Base-by-base conservation (phyloP, 2,797 vertebrate species). In the Geotrypetes seraphini region DNA sequence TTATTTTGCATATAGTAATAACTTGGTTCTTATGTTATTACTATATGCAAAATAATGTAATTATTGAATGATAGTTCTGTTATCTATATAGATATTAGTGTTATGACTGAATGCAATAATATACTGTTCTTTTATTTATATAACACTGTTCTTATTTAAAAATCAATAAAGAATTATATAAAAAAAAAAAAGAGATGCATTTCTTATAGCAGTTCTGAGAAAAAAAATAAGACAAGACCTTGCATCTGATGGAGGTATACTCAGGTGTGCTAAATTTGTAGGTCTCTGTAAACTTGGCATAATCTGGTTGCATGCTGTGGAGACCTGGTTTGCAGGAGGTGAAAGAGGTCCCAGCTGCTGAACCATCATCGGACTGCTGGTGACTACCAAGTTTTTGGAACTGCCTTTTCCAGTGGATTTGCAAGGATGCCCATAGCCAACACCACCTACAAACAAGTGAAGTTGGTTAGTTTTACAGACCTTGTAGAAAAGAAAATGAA, bases 191-290 rank as follows among this genome's bases (percentile, higher is more conserved):
- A n/a, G n/a, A n/a, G n/a, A n/a, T n/a, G n/a, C n/a, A n/a, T n/a
- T n/a, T n/a, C n/a, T n/a, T n/a, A n/a, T n/a, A n/a, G n/a, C n/a
- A n/a, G n/a, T n/a, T n/a, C n/a, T n/a, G n/a, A n/a, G n/a, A n/a
- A n/a, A n/a, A 59, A 68, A 49, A 26, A 19, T 51, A 69, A 57
- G 13, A 53, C 44, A 77, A 65, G 56, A 99, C 94, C 95, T 95
- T 79, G 79, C 74, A 52, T 96, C 87, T 25, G 83, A 75, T 54
- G 83, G 66, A 57, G 85, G 82, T 55, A 76, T 58, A 26, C 72
- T 68, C 58, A 75, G 67, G 45, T 66, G 73, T 28, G 78, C 72
- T 58, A 73, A 69, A 58, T 85, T 78, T 51, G 83, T 25, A 53
- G 70, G 62, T 38, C 38, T 67, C 57, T 63, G 73, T 28, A 83